Evolutionary conservation across 1,140 invertebrate genomes (phyloP), one percentile per base, ranked within the genome.

Genomic region (Diplogasteroides magnus): DNA sequence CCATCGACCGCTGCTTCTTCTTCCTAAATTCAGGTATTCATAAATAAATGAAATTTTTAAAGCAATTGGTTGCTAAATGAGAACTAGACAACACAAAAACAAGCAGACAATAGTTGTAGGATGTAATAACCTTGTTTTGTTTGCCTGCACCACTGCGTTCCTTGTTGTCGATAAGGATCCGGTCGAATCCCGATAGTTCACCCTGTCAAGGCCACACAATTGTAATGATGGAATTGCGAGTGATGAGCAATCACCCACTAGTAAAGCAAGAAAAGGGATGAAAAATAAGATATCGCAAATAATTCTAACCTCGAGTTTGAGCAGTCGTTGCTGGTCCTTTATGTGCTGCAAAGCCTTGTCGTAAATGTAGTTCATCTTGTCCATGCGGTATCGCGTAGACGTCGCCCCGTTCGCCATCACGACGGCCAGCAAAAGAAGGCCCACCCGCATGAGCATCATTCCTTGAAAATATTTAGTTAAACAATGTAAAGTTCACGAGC

Each of bases 311-410:
- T 56, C 37, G 13, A 65, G 37, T 14, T 31, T 31, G 19, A 25
- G 15, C 37, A 65, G n/a, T 25, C 37, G 31, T 26, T 56, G 31
- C 37, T 65, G 31, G 27, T 65, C 64, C 27, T 56, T 23, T 6
- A 65, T 56, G 19, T 55, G 31, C 11, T 65, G 14, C 19, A 65
- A 2, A 14, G 64, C 64, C 37, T 65, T 65, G 2, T 65, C 64
- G 29, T 65, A 65, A 27, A 65, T 65, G 48, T 65, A 65, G 32
- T 65, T 65, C n/a, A 65, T 55, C 37, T 65, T 65, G 29, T 65
- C 64, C 37, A 37, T 37, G 13, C 48, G 31, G 37, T 14, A 65
- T 25, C 23, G 59, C 25, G 6, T 19, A 19, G 37, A 6, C 37
- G 6, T 48, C 6, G 37, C 37, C 6, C 37, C 19, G 37, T 6